A percentile compares a stretch with the other conserved stretches of the same genome.
phyloP scores from a whole-genome alignment of 2,888 invertebrate species.

The Anoplius nigerrimus region DNA sequence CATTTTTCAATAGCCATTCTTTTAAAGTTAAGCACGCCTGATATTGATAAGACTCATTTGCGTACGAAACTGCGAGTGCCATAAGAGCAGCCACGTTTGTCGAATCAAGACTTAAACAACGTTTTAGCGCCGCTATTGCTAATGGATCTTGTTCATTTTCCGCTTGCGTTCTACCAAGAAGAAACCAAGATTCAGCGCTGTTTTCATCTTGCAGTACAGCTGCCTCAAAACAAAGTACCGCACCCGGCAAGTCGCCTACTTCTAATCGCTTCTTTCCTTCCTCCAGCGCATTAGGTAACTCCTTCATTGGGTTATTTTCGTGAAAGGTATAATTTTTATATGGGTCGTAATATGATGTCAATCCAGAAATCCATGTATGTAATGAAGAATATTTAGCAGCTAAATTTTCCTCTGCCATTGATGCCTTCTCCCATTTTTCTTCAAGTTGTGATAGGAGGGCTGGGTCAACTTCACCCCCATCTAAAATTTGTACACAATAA shows the following conservation, averaged over 20 bases:
- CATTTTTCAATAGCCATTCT: conserved; percentile 87
- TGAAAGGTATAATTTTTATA: conserved; percentile 87
- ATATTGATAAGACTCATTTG: conserved; percentile 95
- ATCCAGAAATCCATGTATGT: conserved; percentile 85
- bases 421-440: conserved; percentile 88
- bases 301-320: conserved; percentile 90
- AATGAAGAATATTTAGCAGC: conserved; percentile 67
- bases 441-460: conserved; percentile 80
- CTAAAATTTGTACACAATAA: conserved; percentile 47
- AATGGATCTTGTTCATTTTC: conserved; percentile 98
- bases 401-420: conserved; percentile 76
- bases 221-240: conserved; percentile 97
- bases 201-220: conserved; percentile 90
- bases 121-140: conserved; percentile 93
- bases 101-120: conserved; percentile 87
- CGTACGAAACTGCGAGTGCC: conserved; percentile 94
- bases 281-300: conserved; percentile 86
- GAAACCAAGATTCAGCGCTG: conserved; percentile 89
- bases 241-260: conserved; percentile 94
- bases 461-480: conserved; percentile 76
- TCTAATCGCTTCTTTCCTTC: conserved; percentile 89
- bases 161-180: conserved; percentile 93
- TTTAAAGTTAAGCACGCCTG: conserved; percentile 90
- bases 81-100: conserved; percentile 89
- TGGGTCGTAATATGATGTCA: conserved; percentile 79